phyloP scores from a whole-genome alignment of 2,797 vertebrate genomes.

The Agapornis canus region DNA sequence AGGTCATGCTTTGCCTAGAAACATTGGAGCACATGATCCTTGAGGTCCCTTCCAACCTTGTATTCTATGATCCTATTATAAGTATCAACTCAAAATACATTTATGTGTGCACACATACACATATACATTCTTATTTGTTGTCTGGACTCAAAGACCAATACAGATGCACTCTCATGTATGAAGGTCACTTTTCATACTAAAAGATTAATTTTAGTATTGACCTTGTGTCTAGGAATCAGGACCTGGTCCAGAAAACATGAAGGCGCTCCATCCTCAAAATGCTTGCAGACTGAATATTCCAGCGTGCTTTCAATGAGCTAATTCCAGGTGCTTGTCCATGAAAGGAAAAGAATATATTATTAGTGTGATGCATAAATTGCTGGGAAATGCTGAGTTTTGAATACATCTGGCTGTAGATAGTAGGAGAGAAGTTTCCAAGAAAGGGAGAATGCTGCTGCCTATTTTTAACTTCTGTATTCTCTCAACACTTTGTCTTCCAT shows the following conservation, averaged over 20 bases:
- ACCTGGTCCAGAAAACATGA: neutral
- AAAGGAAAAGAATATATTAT: neutral
- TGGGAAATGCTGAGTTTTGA: neutral
- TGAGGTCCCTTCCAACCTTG: neutral
- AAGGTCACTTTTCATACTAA: neutral
- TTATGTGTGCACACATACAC: neutral
- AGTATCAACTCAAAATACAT: neutral
- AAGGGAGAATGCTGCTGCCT: neutral
- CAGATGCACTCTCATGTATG: accelerated
- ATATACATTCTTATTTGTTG: too few relatives aligned
- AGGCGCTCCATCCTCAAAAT: neutral
- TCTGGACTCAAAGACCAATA: neutral
- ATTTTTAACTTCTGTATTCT: neutral
- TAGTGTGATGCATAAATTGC: neutral
- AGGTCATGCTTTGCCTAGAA: neutral
- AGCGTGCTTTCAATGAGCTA: neutral
- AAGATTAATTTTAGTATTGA: neutral
- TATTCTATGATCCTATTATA: neutral
- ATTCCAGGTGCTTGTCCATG: neutral
- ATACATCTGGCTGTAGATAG: neutral
- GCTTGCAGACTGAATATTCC: neutral
- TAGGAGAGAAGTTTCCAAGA: neutral
- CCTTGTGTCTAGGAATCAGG: neutral
- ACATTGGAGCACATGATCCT: neutral
- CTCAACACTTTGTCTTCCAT: neutral